phyloP scores from a whole-genome alignment of 2,888 invertebrate genomes.

The Cistogaster globosa region DNA sequence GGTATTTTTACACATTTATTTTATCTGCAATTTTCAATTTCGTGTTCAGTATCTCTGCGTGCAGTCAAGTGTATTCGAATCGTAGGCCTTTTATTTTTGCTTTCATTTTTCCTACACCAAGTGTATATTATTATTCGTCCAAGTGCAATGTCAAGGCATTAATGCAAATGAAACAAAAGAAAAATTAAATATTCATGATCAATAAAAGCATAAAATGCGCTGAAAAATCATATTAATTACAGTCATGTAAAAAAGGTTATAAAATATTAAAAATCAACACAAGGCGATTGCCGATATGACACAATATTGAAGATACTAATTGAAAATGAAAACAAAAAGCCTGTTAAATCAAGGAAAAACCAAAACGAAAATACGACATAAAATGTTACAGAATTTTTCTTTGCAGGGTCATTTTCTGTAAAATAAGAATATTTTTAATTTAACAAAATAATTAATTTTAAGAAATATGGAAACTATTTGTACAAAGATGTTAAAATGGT shows the following conservation, averaged over 20 bases:
- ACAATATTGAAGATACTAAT: not conserved
- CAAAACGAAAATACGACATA: not conserved
- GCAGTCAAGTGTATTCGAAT: constrained; percentile 52
- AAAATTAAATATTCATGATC: constrained; percentile 65
- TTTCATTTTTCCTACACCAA: not conserved
- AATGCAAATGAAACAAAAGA: constrained; percentile 39
- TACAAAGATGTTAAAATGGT: no score
- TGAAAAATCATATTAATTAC: constrained; percentile 71
- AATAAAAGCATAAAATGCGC: constrained; percentile 61
- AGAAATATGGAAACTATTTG: no score
- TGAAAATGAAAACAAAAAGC: not conserved
- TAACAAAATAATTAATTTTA: constrained; percentile 33
- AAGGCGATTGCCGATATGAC: constrained; percentile 1
- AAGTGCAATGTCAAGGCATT: no score
- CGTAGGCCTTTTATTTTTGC: not conserved
- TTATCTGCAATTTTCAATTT: constrained; percentile 29
- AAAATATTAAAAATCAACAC: constrained; percentile 65
- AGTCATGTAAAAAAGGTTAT: constrained; percentile 60
- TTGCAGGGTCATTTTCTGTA: no score
- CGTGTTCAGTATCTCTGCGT: constrained; percentile 33
- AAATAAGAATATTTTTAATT: no score
- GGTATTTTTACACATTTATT: not conserved
- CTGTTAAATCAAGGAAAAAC: no score
- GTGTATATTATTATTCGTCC: not conserved
- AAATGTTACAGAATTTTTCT: not conserved